Conservation (phyloP, 2,113 vertebrate species). For the Paradisaea rubra region DNA sequence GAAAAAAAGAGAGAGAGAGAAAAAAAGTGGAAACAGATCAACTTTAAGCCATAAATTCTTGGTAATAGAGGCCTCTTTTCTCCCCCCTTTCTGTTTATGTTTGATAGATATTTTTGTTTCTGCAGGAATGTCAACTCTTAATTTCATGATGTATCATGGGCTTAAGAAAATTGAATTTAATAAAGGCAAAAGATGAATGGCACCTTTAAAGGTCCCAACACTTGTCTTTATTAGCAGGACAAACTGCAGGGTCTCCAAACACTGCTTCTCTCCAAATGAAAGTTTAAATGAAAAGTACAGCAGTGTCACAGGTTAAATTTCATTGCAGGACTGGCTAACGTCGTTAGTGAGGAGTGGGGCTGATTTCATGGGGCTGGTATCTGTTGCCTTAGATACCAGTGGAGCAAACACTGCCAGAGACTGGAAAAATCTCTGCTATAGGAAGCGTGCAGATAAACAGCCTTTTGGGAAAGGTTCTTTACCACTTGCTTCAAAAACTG, state of each 20-base stretch:
- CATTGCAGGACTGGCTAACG: slow-evolving; percentile 74
- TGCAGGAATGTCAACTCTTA: slow-evolving; percentile 81
- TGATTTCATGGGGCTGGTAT: slow-evolving; percentile 71
- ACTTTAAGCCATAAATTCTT: slow-evolving; percentile 78
- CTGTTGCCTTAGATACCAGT: slow-evolving; percentile 72
- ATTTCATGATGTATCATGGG: slow-evolving; percentile 82
- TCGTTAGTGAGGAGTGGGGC: slow-evolving; percentile 70
- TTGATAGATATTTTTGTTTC: slow-evolving; percentile 84
- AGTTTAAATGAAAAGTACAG: slow-evolving; percentile 85
- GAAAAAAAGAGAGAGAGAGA: background rate
- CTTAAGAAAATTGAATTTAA: slow-evolving; percentile 84
- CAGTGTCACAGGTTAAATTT: slow-evolving; percentile 81
- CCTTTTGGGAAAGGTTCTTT: slow-evolving; percentile 42
- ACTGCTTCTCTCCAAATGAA: slow-evolving; percentile 78
- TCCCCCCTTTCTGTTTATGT: slow-evolving; percentile 67
- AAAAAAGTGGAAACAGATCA: slow-evolving; percentile 77
- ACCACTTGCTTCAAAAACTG: slow-evolving; percentile 13
- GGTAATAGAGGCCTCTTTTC: slow-evolving; percentile 63
- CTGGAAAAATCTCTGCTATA: slow-evolving; percentile 10
- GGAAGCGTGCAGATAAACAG: slow-evolving; percentile 42
- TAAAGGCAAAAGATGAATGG: slow-evolving; percentile 83
- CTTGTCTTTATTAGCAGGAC: slow-evolving; percentile 85
- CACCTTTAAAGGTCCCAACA: slow-evolving; percentile 84
- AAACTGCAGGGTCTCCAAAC: slow-evolving; percentile 77
- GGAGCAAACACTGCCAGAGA: slow-evolving; percentile 65